Evolutionary conservation across 2,888 invertebrate genomes (phyloP).

Genomic region (Agrotis puta): DNA sequence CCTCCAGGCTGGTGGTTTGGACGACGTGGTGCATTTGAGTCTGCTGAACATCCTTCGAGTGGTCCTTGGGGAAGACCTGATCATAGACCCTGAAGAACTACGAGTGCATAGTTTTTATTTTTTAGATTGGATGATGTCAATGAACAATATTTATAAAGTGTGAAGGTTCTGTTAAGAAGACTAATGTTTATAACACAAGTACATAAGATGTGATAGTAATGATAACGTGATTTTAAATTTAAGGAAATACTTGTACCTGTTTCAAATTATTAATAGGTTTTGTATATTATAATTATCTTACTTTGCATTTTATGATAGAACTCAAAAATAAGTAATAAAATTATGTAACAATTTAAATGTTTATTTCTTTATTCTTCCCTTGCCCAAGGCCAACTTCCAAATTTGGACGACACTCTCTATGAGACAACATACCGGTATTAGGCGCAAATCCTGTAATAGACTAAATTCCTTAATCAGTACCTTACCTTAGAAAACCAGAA

Average conservation of each 20-base stretch:
- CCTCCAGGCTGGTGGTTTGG: slow-evolving; percentile 31
- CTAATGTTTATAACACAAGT: neutral
- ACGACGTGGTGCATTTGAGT: slow-evolving; percentile 21
- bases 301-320: no score
- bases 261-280: neutral
- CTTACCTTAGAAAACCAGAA: neutral
- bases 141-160: no score
- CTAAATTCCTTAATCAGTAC: neutral
- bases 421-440: no score
- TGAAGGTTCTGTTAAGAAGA: neutral
- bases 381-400: no score
- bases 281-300: no score
- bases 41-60: neutral
- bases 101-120: neutral
- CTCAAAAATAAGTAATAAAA: no score
- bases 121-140: neutral
- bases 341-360: no score
- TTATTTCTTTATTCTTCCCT: no score
- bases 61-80: slow-evolving; percentile 10
- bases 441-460: no score
- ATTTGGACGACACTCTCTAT: no score
- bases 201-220: neutral
- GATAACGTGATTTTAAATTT: neutral
- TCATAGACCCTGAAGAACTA: neutral
- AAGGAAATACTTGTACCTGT: neutral